A percentile compares a stretch with the other conserved stretches of the same genome.
Conservation (phyloP, 2,797 vertebrate genomes). For the Graptemys geographica region DNA sequence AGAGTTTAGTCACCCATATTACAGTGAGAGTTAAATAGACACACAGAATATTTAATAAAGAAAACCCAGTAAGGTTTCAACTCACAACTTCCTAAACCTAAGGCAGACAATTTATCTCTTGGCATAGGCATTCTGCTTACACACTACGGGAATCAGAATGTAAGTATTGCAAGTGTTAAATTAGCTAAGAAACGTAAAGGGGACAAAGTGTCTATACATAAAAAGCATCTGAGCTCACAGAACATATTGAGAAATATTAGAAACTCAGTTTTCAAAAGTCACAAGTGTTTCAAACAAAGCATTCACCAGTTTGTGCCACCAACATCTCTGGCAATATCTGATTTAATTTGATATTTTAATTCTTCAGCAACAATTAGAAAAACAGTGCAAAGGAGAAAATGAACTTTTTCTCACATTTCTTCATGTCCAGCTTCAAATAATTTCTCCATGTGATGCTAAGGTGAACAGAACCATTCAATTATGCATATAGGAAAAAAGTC, state of each 20-base stretch:
- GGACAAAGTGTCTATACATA: background rate
- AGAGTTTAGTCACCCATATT: background rate
- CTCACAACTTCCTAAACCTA: background rate
- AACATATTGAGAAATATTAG: background rate
- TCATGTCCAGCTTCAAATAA: conserved; percentile 22
- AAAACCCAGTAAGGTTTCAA: conserved; percentile 10
- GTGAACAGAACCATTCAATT: background rate
- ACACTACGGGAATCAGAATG: background rate
- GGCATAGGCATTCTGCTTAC: background rate
- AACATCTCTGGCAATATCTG: background rate
- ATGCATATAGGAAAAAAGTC: background rate
- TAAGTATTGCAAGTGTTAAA: conserved; percentile 13
- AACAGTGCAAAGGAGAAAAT: conserved; percentile 19
- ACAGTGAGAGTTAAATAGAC: conserved; percentile 13
- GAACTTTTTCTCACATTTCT: background rate
- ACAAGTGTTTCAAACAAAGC: background rate
- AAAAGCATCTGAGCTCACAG: background rate
- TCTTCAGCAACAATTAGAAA: conserved; percentile 19
- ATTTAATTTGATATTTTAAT: conserved; percentile 17
- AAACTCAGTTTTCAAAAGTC: background rate
- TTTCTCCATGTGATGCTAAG: background rate
- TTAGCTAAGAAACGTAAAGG: background rate
- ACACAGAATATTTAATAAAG: background rate
- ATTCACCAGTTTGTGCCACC: background rate
- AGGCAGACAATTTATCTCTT: conserved; percentile 8